Evolutionary conservation across 92 coral and sea anemone species (phyloP).

Genomic region (Umimayanthus chanpuru): DNA sequence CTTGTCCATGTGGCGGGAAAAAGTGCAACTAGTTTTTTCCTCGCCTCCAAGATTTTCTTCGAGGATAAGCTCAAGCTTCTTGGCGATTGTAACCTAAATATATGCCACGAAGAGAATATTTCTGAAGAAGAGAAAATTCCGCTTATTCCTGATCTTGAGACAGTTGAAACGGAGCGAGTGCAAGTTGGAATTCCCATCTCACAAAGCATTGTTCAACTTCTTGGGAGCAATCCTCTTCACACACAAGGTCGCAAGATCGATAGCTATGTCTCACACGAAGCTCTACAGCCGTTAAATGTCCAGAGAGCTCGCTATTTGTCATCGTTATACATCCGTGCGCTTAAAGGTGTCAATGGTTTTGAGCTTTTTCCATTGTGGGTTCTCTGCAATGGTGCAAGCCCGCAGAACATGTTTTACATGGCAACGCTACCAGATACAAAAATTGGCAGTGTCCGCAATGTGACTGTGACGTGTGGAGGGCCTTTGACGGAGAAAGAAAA

Average conservation of each 20-base stretch:
- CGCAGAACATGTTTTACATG: conserved; percentile 61
- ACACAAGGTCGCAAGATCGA: conserved; percentile 56
- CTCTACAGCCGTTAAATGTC: conserved; percentile 49
- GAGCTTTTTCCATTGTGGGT: conserved; percentile 73
- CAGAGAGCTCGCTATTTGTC: conserved; percentile 77
- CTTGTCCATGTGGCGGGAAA: conserved; percentile 76
- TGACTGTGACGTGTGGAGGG: conserved; percentile 58
- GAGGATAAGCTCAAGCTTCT: conserved; percentile 11
- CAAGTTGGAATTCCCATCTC: conserved; percentile 91
- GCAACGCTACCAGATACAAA: conserved; percentile 65
- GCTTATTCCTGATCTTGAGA: conserved; percentile 44
- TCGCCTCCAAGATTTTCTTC: conserved; percentile 68
- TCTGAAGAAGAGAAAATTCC: conserved; percentile 29
- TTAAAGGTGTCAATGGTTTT: conserved; percentile 43
- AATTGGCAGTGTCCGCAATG: conserved; percentile 49
- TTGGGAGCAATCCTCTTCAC: conserved; percentile 69
- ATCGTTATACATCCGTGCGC: conserved; percentile 74
- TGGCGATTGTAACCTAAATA: neutral
- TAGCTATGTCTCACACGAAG: conserved; percentile 53
- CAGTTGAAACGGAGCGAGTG: conserved; percentile 73
- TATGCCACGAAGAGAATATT: conserved; percentile 40
- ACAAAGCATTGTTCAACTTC: conserved; percentile 71
- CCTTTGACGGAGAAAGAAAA: conserved; percentile 49
- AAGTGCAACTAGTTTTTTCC: conserved; percentile 61
- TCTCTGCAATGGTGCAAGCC: conserved; percentile 61